Conservation (phyloP, 2,113 vertebrate species). For the Syrrhaptes paradoxus region DNA sequence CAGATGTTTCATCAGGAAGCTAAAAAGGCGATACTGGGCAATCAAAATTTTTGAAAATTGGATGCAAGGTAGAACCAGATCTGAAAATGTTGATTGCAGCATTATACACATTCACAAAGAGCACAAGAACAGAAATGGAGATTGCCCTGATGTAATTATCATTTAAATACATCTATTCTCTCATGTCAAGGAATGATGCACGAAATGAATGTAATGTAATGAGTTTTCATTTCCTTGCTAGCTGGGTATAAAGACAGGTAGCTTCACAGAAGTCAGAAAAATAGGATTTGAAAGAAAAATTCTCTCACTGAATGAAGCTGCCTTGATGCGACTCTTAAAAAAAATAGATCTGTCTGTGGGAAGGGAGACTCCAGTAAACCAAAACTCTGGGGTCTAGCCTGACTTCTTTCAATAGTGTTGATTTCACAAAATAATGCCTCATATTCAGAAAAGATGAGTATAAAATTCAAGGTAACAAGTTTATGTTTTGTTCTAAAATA, state of each 20-base stretch:
- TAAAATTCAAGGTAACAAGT: neutral
- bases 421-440: neutral
- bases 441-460: neutral
- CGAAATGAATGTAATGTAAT: neutral
- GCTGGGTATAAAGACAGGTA: neutral
- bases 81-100: constrained; percentile 47
- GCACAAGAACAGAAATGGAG: neutral
- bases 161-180: constrained; percentile 15
- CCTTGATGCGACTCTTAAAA: neutral
- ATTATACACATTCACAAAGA: constrained; percentile 16
- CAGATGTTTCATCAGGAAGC: constrained; percentile 19
- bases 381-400: neutral
- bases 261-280: neutral
- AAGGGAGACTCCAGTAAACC: neutral
- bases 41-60: constrained; percentile 38
- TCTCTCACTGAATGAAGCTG: neutral
- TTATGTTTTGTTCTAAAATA: neutral
- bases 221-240: neutral
- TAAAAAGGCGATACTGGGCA: constrained; percentile 14
- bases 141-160: constrained; percentile 32
- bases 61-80: neutral
- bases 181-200: neutral
- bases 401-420: neutral
- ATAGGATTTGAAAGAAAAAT: neutral
- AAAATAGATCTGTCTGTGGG: neutral